Percentiles rank a stretch among this genome's conserved stretches.
Evolutionary conservation across 2,797 vertebrate genomes (phyloP).

Genomic region (Varecia variegata): DNA sequence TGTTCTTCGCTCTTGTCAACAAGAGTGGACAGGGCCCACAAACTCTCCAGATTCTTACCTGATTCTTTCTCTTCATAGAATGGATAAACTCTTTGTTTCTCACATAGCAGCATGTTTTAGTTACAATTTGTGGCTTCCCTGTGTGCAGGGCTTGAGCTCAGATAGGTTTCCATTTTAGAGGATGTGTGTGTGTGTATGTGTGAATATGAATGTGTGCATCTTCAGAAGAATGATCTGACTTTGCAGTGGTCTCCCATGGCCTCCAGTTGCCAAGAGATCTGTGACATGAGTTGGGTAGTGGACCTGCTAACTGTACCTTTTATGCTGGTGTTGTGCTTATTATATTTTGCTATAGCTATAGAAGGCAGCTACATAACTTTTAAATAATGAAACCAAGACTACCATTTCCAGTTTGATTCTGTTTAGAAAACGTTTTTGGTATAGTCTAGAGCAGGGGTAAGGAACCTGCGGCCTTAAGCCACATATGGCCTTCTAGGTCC

Average conservation of each 20-base stretch:
- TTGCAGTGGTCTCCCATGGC: neutral
- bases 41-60: neutral
- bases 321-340: neutral
- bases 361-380: neutral
- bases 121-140: neutral
- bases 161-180: neutral
- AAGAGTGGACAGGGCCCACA: neutral
- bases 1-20: neutral
- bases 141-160: neutral
- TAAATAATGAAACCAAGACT: neutral
- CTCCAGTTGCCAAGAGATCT: neutral
- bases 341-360: neutral
- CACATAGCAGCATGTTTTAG: neutral
- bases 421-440: neutral
- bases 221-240: neutral
- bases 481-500: neutral
- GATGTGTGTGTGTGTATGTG: too few species aligned
- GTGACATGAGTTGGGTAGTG: neutral
- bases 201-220: too few species aligned
- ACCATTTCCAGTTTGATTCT: slow-evolving; percentile 10
- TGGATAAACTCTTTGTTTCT: neutral
- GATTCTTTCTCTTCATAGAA: neutral
- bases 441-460: neutral
- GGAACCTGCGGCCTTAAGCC: neutral
- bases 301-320: neutral